These are phyloP conservation scores for Crambe crambe DNA, from an alignment of 37 sponge, comb jelly and placozoan genomes.

Conservation along the genomic window DNA sequence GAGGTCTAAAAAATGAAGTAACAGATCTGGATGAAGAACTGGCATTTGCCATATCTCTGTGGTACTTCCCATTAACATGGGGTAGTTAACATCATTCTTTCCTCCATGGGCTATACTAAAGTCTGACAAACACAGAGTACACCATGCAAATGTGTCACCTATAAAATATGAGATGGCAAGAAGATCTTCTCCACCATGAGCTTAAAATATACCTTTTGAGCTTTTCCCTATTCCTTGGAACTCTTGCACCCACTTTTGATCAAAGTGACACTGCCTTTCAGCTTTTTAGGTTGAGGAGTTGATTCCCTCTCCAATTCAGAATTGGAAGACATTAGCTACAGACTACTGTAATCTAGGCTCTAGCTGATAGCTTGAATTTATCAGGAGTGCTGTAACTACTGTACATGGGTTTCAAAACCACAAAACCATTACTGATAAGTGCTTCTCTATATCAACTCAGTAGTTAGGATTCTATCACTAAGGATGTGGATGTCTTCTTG, in stretches of 20 bases:
- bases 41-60: slow-evolving; percentile 19
- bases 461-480: too few species aligned
- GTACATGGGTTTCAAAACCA: too few species aligned
- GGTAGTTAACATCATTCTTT: slow-evolving; percentile 28
- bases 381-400: too few species aligned
- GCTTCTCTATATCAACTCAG: too few species aligned
- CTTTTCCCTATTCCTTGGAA: slow-evolving; percentile 43
- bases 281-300: neutral
- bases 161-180: neutral
- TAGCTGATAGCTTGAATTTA: too few species aligned
- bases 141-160: slow-evolving; percentile 20
- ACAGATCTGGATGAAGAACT: slow-evolving; percentile 20
- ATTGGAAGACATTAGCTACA: too few species aligned
- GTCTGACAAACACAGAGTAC: slow-evolving; percentile 21
- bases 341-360: too few species aligned
- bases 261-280: slow-evolving; percentile 54
- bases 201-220: slow-evolving; percentile 6
- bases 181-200: neutral
- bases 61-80: slow-evolving; percentile 24
- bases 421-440: too few species aligned
- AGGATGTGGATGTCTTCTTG: too few species aligned
- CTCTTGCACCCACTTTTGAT: slow-evolving; percentile 18
- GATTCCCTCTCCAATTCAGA: neutral
- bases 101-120: slow-evolving; percentile 48
- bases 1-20: slow-evolving; percentile 3